Conservation (phyloP, 2,113 vertebrate genomes). For the Proteles cristata region DNA sequence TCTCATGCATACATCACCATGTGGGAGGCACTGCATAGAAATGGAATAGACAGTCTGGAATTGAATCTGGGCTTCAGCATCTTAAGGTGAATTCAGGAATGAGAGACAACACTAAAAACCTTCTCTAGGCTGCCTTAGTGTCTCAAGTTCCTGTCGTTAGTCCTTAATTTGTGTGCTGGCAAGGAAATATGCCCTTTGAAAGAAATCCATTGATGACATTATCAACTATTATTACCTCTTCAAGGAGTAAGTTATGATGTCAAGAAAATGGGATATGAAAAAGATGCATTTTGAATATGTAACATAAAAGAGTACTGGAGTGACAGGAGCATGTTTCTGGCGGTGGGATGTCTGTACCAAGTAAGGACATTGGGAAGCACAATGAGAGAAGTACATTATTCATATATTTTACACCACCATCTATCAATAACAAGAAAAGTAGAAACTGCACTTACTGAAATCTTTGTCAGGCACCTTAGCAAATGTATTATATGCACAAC, state of each 20-base stretch:
- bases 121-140: background rate
- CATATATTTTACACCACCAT: background rate
- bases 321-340: background rate
- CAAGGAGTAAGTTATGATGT: background rate
- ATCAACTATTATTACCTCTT: background rate
- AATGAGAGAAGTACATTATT: background rate
- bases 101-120: background rate
- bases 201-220: background rate
- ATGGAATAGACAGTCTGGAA: background rate
- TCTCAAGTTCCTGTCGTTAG: background rate
- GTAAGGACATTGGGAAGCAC: background rate
- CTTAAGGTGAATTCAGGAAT: background rate
- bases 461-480: background rate
- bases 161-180: background rate
- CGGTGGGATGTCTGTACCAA: background rate
- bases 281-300: constrained; percentile 16
- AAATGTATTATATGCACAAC: background rate
- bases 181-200: constrained; percentile 16
- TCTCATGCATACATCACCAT: background rate
- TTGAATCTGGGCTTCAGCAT: background rate
- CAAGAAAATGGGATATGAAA: background rate
- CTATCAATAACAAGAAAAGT: background rate
- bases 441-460: background rate
- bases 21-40: background rate
- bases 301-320: background rate